A percentile compares a stretch with the other conserved stretches of the same genome.
Evolutionary conservation across 1,140 invertebrate genomes (phyloP).

Genomic region (Himalopsyche phryganea): DNA sequence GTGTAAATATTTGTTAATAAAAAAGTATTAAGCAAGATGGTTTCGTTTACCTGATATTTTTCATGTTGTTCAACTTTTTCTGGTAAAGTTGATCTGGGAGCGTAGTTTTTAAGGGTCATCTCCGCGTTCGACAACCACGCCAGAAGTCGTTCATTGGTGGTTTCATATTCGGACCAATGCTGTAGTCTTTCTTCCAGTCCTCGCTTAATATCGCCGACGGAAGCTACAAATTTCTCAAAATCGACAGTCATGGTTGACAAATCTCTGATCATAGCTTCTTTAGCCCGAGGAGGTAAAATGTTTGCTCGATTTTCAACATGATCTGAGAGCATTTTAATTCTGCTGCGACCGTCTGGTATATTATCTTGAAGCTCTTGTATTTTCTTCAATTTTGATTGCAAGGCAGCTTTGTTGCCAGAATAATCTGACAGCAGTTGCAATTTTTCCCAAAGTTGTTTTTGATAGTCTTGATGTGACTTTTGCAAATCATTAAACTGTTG

Average conservation of each 20-base stretch:
- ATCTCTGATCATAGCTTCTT: conserved; percentile 78
- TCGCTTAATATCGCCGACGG: conserved; percentile 71
- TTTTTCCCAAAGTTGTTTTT: conserved; percentile 83
- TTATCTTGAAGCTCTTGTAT: conserved; percentile 74
- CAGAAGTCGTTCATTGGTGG: conserved; percentile 76
- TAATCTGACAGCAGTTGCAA: conserved; percentile 74
- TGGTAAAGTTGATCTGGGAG: conserved; percentile 76
- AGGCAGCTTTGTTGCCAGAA: conserved; percentile 72
- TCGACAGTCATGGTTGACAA: conserved; percentile 71
- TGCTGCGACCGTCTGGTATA: conserved; percentile 69
- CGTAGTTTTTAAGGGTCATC: conserved; percentile 81
- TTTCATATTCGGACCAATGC: conserved; percentile 90
- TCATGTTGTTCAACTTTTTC: conserved; percentile 88
- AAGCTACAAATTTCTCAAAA: conserved; percentile 76
- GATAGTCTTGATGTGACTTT: conserved; percentile 80
- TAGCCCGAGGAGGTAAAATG: conserved; percentile 68
- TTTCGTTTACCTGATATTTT: conserved; percentile 80
- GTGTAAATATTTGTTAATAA: conserved; percentile 8
- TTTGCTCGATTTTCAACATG: conserved; percentile 63
- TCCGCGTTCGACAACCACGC: conserved; percentile 85
- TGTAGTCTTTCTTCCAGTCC: conserved; percentile 79
- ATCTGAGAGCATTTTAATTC: conserved; percentile 66
- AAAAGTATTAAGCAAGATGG: conserved; percentile 10
- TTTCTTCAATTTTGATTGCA: conserved; percentile 70
- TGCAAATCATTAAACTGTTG: conserved; percentile 82